Percentiles rank a stretch among this genome's conserved stretches.
These are phyloP conservation scores for Baryphthengus martii DNA, from an alignment of 2,113 vertebrate species.

Conservation along the genomic window DNA sequence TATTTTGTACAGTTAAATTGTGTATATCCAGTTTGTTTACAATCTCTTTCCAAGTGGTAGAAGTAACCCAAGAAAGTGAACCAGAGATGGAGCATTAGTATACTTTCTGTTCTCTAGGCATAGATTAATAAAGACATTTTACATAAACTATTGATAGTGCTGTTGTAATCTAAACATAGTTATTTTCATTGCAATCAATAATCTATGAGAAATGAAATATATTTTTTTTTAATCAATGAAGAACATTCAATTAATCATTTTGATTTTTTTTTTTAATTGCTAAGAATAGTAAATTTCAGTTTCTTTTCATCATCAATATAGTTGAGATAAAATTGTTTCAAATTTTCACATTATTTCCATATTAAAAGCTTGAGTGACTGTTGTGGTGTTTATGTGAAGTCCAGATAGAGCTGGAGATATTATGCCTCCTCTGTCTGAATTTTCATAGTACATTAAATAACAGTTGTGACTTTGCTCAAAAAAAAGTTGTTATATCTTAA, in stretches of 20 bases:
- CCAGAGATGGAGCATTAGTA: neutral
- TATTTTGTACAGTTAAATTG: neutral
- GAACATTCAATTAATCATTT: neutral
- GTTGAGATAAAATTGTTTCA: neutral
- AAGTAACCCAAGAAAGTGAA: neutral
- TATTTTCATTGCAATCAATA: neutral
- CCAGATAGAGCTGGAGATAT: neutral
- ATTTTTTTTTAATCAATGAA: neutral
- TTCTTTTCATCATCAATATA: neutral
- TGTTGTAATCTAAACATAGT: neutral
- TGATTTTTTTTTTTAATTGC: rapidly evolving
- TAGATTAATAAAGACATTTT: neutral
- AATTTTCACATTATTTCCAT: neutral
- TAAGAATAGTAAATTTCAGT: neutral
- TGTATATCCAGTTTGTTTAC: neutral
- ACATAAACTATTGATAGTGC: neutral
- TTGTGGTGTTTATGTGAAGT: neutral
- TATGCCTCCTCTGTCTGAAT: neutral
- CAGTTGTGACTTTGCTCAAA: neutral
- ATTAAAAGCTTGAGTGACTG: neutral
- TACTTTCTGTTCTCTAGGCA: neutral
- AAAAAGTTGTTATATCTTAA: neutral
- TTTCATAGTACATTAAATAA: neutral
- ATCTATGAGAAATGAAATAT: neutral
- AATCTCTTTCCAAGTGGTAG: neutral